These are phyloP conservation scores for Genyomyrus donnyi DNA, from an alignment of 2,113 vertebrate species.

Conservation along the genomic window DNA sequence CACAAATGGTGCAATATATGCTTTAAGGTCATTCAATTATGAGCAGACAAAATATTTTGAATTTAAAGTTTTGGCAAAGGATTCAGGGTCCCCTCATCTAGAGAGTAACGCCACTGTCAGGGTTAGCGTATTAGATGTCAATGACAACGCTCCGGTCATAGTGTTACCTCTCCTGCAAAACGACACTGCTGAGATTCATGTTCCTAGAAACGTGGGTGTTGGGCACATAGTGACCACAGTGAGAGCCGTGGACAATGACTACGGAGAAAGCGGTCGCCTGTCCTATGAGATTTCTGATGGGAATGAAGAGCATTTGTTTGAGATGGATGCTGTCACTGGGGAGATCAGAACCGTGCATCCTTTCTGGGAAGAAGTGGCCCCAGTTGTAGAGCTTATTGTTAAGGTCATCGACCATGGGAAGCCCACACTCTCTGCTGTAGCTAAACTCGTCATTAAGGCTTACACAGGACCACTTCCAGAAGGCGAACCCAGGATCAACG, in stretches of 20 bases:
- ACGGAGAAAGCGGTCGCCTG: slow-evolving; percentile 91
- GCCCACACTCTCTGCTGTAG: slow-evolving; percentile 84
- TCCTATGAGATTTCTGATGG: slow-evolving; percentile 94
- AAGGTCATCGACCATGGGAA: slow-evolving; percentile 94
- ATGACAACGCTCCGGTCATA: slow-evolving; percentile 92
- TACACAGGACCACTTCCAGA: slow-evolving; percentile 82
- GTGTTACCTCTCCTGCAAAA: slow-evolving; percentile 85
- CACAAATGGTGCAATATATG: slow-evolving; percentile 94
- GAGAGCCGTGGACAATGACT: slow-evolving; percentile 88
- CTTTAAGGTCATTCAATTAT: slow-evolving; percentile 93
- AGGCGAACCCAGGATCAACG: slow-evolving; percentile 78
- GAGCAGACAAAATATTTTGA: slow-evolving; percentile 97
- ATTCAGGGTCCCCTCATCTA: slow-evolving; percentile 87
- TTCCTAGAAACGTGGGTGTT: slow-evolving; percentile 88
- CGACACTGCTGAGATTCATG: slow-evolving; percentile 92
- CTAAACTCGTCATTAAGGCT: slow-evolving; percentile 86
- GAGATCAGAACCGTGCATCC: slow-evolving; percentile 90
- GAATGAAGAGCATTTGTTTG: slow-evolving; percentile 92
- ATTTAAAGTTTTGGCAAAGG: slow-evolving; percentile 90
- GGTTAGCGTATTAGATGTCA: slow-evolving; percentile 86
- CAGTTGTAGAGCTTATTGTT: slow-evolving; percentile 86
- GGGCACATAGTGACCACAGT: slow-evolving; percentile 91
- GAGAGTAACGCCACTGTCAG: slow-evolving; percentile 91
- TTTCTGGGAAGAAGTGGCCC: slow-evolving; percentile 88
- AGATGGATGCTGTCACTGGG: slow-evolving; percentile 84